Evolutionary conservation across 2,113 vertebrate species (phyloP).

Genomic region (Poicephalus gulielmi): DNA sequence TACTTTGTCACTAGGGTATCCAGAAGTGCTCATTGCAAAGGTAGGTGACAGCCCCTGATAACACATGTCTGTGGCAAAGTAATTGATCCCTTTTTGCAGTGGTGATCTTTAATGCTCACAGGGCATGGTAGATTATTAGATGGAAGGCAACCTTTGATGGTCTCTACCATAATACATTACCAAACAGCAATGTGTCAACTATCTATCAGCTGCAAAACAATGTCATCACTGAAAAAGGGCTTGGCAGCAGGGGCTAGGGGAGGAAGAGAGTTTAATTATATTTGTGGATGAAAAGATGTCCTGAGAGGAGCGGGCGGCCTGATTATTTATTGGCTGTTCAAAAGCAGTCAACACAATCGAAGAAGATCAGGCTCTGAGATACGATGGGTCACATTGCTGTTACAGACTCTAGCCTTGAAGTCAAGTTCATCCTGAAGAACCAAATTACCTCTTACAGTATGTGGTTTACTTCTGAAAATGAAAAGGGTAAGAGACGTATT

Average conservation of each 20-base stretch:
- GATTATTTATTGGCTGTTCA: conserved; percentile 62
- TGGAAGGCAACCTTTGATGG: conserved; percentile 44
- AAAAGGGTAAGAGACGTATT: conserved; percentile 61
- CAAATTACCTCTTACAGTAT: conserved; percentile 44
- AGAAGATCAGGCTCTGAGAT: not conserved
- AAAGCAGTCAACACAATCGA: conserved; percentile 2
- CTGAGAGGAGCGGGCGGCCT: not conserved
- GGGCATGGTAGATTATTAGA: conserved; percentile 61
- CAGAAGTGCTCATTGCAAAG: conserved; percentile 62
- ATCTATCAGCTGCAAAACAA: conserved; percentile 52
- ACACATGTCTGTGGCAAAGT: conserved; percentile 65
- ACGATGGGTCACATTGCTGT: not conserved
- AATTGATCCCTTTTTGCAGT: conserved; percentile 60
- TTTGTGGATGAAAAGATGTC: conserved; percentile 46
- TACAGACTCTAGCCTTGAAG: conserved; percentile 31
- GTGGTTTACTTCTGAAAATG: conserved; percentile 47
- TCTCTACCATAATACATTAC: conserved; percentile 7
- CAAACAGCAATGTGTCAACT: conserved; percentile 25
- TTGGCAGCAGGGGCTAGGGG: not conserved
- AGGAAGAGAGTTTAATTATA: conserved; percentile 50
- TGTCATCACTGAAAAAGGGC: conserved; percentile 41
- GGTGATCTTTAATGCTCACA: conserved; percentile 53
- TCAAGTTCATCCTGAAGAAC: conserved; percentile 34
- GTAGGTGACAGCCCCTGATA: conserved; percentile 63
- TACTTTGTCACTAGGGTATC: conserved; percentile 48